Evolutionary conservation across 2,888 invertebrate species (phyloP).

Genomic region (Phengaris alcon): DNA sequence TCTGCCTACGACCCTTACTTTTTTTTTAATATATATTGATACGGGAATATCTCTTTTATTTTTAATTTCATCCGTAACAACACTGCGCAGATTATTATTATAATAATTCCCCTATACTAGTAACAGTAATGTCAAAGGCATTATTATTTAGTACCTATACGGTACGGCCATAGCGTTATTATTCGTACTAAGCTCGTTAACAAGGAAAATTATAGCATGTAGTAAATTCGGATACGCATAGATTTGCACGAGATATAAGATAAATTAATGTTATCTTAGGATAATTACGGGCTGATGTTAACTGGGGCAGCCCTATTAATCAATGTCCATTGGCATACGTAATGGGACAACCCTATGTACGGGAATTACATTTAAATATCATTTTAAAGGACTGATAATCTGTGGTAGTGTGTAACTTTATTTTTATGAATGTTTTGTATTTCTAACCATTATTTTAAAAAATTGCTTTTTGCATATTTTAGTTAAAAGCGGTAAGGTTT

Average conservation of each 20-base stretch:
- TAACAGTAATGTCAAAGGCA: not conserved
- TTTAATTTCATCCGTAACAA: no score
- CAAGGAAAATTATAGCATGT: slow-evolving; percentile 16
- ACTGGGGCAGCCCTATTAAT: slow-evolving; percentile 54
- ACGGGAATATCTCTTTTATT: no score
- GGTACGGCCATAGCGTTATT: not conserved
- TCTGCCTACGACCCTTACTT: no score
- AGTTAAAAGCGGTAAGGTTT: no score
- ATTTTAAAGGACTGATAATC: not conserved
- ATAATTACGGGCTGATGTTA: slow-evolving; percentile 50
- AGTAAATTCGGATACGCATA: slow-evolving; percentile 27
- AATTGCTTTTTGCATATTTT: no score
- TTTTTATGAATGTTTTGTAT: no score
- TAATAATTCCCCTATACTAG: not conserved
- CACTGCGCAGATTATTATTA: no score
- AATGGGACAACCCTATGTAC: not conserved
- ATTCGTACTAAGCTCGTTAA: slow-evolving; percentile 16
- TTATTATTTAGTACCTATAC: not conserved
- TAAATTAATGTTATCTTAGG: slow-evolving; percentile 47
- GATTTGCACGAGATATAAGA: slow-evolving; percentile 36
- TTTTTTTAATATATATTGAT: no score
- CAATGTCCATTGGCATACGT: slow-evolving; percentile 50
- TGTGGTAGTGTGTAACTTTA: no score
- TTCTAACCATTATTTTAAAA: no score
- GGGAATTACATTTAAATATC: not conserved